Evolutionary conservation across 2,888 invertebrate species (phyloP).

Genomic region (Acrobasis suavella): DNA sequence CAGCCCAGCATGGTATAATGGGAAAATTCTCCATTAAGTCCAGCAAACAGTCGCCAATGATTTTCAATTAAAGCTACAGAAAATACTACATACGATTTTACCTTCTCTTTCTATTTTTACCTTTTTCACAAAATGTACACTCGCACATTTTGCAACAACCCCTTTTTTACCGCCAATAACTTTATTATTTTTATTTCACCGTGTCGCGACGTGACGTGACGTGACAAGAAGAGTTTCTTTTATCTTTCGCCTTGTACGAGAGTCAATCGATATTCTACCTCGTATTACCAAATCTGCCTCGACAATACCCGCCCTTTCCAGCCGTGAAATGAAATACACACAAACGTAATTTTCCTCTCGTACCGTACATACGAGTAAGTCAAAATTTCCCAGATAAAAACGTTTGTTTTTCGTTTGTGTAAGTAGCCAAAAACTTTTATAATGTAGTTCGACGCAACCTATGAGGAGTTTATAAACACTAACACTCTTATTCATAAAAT

Average conservation of each 20-base stretch:
- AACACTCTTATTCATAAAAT: too few relatives aligned
- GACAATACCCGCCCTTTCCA: slow-evolving; percentile 17
- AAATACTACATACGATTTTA: too few relatives aligned
- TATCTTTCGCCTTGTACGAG: not conserved
- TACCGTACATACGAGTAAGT: slow-evolving; percentile 40
- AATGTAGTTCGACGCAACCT: not conserved
- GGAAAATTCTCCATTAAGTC: too few relatives aligned
- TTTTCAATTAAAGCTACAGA: too few relatives aligned
- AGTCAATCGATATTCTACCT: slow-evolving; percentile 7
- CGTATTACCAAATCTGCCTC: slow-evolving; percentile 2
- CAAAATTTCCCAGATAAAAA: slow-evolving; percentile 47
- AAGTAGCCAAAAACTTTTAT: too few relatives aligned
- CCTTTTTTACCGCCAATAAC: not conserved
- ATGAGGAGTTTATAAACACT: not conserved
- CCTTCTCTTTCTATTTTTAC: too few relatives aligned
- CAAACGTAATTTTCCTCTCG: slow-evolving; percentile 62
- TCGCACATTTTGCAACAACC: not conserved
- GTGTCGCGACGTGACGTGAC: not conserved
- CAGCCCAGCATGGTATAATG: too few relatives aligned
- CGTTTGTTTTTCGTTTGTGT: too few relatives aligned
- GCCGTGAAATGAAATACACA: slow-evolving; percentile 60
- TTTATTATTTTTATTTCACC: not conserved
- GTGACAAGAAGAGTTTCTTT: not conserved
- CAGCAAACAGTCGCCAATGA: too few relatives aligned
- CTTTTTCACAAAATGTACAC: too few relatives aligned